Evolutionary conservation across 2,113 vertebrate species (phyloP).

Genomic region (Vulpes vulpes): DNA sequence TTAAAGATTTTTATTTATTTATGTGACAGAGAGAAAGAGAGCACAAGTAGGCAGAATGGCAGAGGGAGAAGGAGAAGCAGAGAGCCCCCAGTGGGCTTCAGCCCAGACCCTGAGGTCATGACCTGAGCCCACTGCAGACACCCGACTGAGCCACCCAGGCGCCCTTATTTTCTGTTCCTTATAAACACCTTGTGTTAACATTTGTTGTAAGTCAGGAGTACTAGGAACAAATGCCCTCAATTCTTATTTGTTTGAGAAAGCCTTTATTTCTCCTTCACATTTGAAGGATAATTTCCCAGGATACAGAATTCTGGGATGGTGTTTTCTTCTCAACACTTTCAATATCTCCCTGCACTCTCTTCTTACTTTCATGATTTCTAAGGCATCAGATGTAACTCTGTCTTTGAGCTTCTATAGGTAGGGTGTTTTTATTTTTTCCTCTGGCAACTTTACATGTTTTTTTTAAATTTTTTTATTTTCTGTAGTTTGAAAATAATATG

Average conservation of each 20-base stretch:
- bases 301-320: neutral
- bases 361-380: neutral
- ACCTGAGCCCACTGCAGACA: too few relatives aligned
- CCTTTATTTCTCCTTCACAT: neutral
- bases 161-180: neutral
- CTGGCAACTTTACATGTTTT: neutral
- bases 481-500: neutral
- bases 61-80: too few relatives aligned
- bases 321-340: neutral
- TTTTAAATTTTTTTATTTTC: neutral
- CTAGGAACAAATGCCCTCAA: neutral
- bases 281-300: neutral
- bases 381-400: neutral
- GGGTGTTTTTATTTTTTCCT: neutral
- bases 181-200: neutral
- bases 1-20: too few relatives aligned
- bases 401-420: neutral
- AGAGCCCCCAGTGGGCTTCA: too few relatives aligned
- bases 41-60: too few relatives aligned
- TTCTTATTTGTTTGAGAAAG: neutral
- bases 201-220: neutral
- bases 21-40: too few relatives aligned
- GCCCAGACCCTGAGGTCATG: too few relatives aligned
- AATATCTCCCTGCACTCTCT: neutral
- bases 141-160: too few relatives aligned